phyloP scores from a whole-genome alignment of 1,140 invertebrate species.

The Coenobita brevimanus region DNA sequence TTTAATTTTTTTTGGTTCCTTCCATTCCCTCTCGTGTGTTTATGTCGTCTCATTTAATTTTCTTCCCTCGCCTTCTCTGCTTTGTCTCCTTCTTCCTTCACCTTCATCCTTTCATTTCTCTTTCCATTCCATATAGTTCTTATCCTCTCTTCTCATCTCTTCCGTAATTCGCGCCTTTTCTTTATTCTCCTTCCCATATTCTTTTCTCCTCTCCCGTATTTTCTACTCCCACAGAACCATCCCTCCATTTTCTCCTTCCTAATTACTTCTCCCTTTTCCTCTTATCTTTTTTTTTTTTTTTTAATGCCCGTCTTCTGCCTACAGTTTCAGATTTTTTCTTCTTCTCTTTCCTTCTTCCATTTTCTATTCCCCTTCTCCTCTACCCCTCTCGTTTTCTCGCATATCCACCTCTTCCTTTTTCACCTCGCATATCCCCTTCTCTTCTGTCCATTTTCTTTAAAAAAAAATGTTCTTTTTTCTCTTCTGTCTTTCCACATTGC shows the following conservation, averaged over 20 bases:
- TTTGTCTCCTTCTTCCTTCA: neutral
- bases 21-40: too few species aligned
- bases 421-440: neutral
- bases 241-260: too few species aligned
- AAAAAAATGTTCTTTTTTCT: too few species aligned
- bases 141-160: neutral
- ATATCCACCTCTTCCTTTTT: neutral
- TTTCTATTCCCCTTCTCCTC: neutral
- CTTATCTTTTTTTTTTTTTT: neutral
- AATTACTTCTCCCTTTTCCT: neutral
- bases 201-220: neutral
- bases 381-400: neutral
- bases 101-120: neutral
- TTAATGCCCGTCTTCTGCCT: neutral
- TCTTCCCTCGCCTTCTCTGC: neutral
- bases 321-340: neutral
- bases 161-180: neutral
- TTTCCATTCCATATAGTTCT: neutral
- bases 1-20: too few species aligned
- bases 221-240: neutral
- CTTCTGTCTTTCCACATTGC: too few species aligned
- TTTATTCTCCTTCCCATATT: neutral
- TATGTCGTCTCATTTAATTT: too few species aligned
- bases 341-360: neutral
- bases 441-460: too few species aligned